Evolutionary conservation across 35 echinoderm and acorn worm species (phyloP).

Genomic region (Antedon bifida): DNA sequence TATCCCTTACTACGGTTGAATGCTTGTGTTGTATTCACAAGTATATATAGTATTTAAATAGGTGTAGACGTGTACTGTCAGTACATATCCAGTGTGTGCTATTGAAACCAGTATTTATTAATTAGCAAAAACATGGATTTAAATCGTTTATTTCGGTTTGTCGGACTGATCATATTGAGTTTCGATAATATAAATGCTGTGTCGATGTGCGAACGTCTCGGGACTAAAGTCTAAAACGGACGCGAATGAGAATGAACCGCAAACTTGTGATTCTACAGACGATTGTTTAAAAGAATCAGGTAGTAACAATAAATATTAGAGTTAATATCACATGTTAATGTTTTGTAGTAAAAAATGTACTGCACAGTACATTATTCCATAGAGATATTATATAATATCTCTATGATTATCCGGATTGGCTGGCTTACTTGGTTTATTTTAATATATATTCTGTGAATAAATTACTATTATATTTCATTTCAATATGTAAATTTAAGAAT

Average conservation of each 20-base stretch:
- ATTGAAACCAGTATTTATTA: background rate
- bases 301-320: background rate
- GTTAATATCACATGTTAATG: no score
- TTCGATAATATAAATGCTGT: background rate
- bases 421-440: no score
- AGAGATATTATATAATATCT: no score
- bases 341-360: no score
- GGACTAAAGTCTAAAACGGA: background rate
- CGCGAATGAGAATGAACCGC: background rate
- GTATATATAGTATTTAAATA: background rate
- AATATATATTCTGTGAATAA: no score
- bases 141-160: background rate
- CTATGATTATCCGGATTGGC: no score
- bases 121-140: background rate
- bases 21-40: background rate
- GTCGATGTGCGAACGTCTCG: background rate
- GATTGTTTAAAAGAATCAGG: background rate
- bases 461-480: no score
- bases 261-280: background rate
- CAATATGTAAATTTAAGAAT: no score
- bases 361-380: no score
- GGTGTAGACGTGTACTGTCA: background rate
- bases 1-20: background rate
- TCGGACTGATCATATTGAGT: background rate
- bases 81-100: background rate